phyloP scores from a whole-genome alignment of 64 coral and sea anemone genomes.

The Pocillopora verrucosa region DNA sequence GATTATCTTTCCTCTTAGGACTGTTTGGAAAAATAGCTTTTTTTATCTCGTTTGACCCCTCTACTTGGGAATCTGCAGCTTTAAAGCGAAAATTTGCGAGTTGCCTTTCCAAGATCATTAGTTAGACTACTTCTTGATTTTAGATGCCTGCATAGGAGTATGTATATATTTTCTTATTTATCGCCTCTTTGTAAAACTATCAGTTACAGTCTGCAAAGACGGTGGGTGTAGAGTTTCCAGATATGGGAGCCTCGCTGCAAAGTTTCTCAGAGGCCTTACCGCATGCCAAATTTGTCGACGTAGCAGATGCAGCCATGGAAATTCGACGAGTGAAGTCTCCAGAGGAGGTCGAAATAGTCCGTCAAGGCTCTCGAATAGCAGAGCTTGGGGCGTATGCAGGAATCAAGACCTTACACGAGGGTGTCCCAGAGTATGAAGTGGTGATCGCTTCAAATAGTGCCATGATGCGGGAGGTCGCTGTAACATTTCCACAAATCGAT shows the following conservation, averaged over 20 bases:
- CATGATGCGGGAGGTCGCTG: conserved; percentile 55
- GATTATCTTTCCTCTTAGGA: too few species aligned
- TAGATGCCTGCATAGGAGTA: too few species aligned
- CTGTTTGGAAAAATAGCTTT: too few species aligned
- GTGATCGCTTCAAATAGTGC: conserved; percentile 33
- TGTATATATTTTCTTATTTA: too few species aligned
- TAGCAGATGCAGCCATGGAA: conserved; percentile 37
- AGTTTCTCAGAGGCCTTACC: conserved; percentile 52
- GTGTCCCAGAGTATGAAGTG: conserved; percentile 54
- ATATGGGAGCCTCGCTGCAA: background rate
- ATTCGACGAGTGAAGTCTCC: conserved; percentile 59
- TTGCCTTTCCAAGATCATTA: background rate
- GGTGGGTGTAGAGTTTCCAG: conserved; percentile 57
- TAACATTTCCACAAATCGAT: conserved; percentile 35
- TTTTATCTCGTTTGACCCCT: too few species aligned
- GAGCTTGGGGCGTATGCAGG: conserved; percentile 46
- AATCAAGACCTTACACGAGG: conserved; percentile 43
- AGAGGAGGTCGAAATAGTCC: conserved; percentile 55
- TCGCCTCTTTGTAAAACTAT: background rate
- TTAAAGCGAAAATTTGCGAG: background rate
- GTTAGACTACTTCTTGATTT: too few species aligned
- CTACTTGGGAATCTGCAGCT: too few species aligned
- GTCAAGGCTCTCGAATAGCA: conserved; percentile 50
- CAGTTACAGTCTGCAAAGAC: conserved; percentile 40
- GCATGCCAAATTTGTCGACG: conserved; percentile 40